Evolutionary conservation across 2,113 vertebrate species (phyloP).

Genomic region (Otis tarda): DNA sequence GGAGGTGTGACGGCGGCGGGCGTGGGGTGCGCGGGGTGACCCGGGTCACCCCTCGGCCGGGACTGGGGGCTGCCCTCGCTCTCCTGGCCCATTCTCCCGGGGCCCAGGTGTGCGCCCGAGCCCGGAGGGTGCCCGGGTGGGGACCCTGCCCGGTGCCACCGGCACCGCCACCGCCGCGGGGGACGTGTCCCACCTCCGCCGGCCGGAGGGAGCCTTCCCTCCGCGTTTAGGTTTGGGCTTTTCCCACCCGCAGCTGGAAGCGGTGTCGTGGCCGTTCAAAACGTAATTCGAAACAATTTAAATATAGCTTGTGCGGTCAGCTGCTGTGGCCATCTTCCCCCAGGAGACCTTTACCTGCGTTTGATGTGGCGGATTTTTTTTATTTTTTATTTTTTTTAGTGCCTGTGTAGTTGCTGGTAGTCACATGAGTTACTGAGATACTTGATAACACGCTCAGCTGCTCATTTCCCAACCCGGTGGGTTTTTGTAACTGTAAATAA

Average conservation of each 20-base stretch:
- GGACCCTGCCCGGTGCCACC: neutral
- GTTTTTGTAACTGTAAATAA: slow-evolving; percentile 1
- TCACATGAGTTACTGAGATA: neutral
- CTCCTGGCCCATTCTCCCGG: neutral
- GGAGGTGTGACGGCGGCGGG: neutral
- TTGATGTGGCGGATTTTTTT: neutral
- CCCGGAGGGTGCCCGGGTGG: neutral
- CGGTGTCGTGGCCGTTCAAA: neutral
- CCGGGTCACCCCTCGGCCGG: neutral
- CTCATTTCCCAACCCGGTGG: neutral
- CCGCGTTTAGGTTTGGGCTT: neutral
- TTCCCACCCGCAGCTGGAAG: neutral
- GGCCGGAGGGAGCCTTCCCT: neutral
- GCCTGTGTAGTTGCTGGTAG: neutral
- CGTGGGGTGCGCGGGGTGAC: neutral
- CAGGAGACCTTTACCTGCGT: neutral
- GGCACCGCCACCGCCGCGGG: neutral
- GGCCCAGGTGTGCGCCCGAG: neutral
- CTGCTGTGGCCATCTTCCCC: neutral
- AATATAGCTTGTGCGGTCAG: neutral
- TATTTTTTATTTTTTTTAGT: neutral
- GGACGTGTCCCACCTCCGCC: neutral
- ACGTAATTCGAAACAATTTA: neutral
- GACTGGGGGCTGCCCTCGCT: neutral
- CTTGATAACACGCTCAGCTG: neutral